A percentile compares a stretch with the other conserved stretches of the same genome.
phyloP scores from a whole-genome alignment of 2,888 invertebrate genomes.

The Brachynemurus nebulosus region DNA sequence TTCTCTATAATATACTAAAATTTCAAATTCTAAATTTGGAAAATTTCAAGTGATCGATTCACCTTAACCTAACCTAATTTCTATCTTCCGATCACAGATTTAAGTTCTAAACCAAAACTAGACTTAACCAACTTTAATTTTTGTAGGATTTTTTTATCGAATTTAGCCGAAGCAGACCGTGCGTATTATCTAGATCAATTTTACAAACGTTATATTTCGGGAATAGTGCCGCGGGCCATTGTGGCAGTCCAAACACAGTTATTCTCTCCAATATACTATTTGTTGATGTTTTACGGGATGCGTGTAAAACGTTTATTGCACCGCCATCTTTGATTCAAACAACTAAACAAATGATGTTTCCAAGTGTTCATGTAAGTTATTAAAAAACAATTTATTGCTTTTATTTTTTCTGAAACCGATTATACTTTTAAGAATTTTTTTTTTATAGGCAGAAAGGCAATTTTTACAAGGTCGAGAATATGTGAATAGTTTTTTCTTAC shows the following conservation, averaged over 20 bases:
- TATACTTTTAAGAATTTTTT: no score
- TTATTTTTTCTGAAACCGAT: no score
- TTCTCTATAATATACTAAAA: no score
- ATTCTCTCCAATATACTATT: conserved; percentile 44
- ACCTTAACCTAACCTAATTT: no score
- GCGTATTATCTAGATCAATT: conserved; percentile 83
- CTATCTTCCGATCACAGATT: no score
- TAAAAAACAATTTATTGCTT: no score
- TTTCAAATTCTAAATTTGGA: no score
- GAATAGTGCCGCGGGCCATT: conserved; percentile 26
- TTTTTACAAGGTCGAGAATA: conserved; percentile 59
- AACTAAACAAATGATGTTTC: conserved; percentile 31
- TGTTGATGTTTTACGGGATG: conserved; percentile 72
- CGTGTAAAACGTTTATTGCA: conserved; percentile 74
- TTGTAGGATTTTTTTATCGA: conserved; percentile 84
- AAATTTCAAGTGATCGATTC: no score
- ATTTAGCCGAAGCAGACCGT: conserved; percentile 76
- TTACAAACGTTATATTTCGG: conserved; percentile 68
- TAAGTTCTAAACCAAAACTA: not conserved
- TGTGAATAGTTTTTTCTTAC: conserved; percentile 76
- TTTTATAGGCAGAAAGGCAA: conserved; percentile 1
- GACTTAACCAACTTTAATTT: no score
- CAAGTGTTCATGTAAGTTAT: conserved; percentile 1
- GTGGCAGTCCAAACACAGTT: conserved; percentile 32
- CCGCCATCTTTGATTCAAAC: conserved; percentile 83